Conservation (phyloP, 92 coral and sea anemone genomes). For the Palythoa grandis region DNA sequence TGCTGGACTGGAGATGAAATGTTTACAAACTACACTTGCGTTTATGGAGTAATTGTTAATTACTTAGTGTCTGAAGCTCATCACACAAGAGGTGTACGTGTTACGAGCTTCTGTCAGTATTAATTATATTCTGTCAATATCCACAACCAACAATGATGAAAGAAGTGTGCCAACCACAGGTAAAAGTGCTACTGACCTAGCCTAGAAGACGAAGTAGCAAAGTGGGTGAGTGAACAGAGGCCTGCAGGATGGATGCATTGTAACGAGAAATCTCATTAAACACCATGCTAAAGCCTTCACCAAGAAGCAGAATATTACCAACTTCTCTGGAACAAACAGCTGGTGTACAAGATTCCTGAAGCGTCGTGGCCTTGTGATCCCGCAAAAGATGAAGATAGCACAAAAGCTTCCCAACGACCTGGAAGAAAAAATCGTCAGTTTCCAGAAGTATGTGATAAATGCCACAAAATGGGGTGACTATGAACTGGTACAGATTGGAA, state of each 20-base stretch:
- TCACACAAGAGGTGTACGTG: too few relatives aligned
- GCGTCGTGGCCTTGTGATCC: conserved; percentile 35
- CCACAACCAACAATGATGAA: too few relatives aligned
- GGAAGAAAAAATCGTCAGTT: neutral
- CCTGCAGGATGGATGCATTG: conserved; percentile 38
- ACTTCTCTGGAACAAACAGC: conserved; percentile 36
- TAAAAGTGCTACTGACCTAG: conserved; percentile 22
- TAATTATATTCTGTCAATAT: too few relatives aligned
- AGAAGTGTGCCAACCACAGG: neutral
- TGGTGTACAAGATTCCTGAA: conserved; percentile 42
- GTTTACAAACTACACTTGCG: too few relatives aligned
- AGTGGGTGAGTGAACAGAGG: conserved; percentile 36
- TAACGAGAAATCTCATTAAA: conserved; percentile 49
- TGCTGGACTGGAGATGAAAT: too few relatives aligned
- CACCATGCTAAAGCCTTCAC: conserved; percentile 28
- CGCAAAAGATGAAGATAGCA: conserved; percentile 50
- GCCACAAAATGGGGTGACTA: too few relatives aligned
- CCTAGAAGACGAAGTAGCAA: conserved; percentile 13
- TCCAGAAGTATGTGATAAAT: neutral
- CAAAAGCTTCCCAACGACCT: conserved; percentile 45
- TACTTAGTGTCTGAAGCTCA: too few relatives aligned
- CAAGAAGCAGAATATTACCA: conserved; percentile 30
- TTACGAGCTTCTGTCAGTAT: too few relatives aligned
- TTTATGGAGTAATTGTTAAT: too few relatives aligned
- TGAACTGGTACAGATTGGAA: too few relatives aligned